phyloP scores from a whole-genome alignment of 2,888 invertebrate species.

The Ochropleura plecta region DNA sequence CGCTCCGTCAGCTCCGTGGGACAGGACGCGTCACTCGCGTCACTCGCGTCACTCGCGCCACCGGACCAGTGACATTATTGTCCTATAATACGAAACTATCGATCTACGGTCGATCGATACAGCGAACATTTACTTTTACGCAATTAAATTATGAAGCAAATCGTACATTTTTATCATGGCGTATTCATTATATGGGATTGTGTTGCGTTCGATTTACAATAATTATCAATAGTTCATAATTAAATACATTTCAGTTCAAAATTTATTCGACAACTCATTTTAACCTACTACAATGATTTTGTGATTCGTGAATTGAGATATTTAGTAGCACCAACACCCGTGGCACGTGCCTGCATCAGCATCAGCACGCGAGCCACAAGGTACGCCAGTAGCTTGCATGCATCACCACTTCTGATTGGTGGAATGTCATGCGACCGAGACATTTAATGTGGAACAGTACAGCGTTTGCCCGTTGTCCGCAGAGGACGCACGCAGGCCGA shows the following conservation, averaged over 20 bases:
- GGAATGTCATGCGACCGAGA: background rate
- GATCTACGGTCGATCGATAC: slow-evolving; percentile 17
- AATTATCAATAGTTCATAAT: slow-evolving; percentile 5
- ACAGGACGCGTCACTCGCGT: background rate
- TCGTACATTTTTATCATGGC: background rate
- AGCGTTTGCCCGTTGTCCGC: background rate
- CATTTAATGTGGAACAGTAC: background rate
- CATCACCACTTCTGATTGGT: background rate
- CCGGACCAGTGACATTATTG: background rate
- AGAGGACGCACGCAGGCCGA: background rate
- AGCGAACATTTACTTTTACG: background rate
- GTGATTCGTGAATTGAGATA: too few species aligned
- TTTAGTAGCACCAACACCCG: background rate
- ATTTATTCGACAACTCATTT: slow-evolving; percentile 32
- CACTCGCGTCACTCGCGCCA: too few species aligned
- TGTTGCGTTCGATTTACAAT: slow-evolving; percentile 26
- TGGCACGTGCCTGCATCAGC: background rate
- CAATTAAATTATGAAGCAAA: slow-evolving; percentile 3
- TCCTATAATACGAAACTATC: slow-evolving; percentile 9
- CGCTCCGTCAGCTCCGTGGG: background rate
- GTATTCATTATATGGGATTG: slow-evolving; percentile 3
- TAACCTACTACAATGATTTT: slow-evolving; percentile 16
- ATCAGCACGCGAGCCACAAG: background rate
- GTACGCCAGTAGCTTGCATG: background rate
- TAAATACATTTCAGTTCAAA: slow-evolving; percentile 5